Conservation (phyloP, 2,113 vertebrate genomes). For the Apeltes quadracus region DNA sequence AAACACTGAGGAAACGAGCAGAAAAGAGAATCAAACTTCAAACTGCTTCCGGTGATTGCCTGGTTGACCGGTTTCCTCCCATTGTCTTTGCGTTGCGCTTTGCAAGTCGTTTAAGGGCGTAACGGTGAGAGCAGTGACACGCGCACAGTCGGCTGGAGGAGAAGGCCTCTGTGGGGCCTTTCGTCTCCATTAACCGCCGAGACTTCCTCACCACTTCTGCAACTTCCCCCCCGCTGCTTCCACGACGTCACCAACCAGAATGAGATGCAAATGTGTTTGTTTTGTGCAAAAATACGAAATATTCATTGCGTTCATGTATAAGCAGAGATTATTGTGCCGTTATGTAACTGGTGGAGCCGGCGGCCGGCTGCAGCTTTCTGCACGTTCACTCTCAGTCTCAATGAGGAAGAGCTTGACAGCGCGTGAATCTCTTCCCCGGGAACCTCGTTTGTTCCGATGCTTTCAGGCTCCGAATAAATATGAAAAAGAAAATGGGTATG, state of each 20-base stretch:
- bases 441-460: conserved; percentile 2
- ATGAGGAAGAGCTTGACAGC: background rate
- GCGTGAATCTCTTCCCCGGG: conserved; percentile 1
- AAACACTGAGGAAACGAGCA: conserved; percentile 3
- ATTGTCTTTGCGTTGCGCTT: conserved; percentile 23
- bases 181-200: conserved; percentile 7
- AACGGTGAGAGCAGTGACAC: no score
- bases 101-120: no score
- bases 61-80: background rate
- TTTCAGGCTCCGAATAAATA: background rate
- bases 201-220: background rate
- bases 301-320: no score
- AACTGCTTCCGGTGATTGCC: background rate
- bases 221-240: background rate
- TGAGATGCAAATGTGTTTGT: background rate
- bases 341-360: background rate
- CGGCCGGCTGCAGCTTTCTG: background rate
- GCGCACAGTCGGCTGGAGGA: background rate
- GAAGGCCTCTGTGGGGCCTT: conserved; percentile 5
- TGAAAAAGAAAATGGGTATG: background rate
- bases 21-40: conserved; percentile 15
- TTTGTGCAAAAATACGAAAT: background rate
- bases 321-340: background rate
- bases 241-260: background rate
- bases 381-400: conserved; percentile 7